These are phyloP conservation scores for Agrochola litura DNA, from an alignment of 2,888 invertebrate genomes.

Conservation along the genomic window DNA sequence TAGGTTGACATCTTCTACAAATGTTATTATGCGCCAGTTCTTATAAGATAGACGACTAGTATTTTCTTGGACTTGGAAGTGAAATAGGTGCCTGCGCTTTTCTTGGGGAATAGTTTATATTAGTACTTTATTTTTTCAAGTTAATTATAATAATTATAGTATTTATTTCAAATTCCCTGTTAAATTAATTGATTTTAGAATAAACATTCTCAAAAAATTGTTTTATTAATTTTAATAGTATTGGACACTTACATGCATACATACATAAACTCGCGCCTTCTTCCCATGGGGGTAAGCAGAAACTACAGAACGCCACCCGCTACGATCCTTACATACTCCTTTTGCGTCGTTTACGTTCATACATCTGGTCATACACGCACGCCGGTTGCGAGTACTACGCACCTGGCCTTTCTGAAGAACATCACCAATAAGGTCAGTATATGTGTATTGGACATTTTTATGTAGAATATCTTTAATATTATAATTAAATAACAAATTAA, in stretches of 20 bases:
- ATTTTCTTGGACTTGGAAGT: slow-evolving; percentile 19
- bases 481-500: background rate
- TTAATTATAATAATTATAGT: background rate
- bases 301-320: too few species aligned
- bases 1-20: slow-evolving; percentile 48
- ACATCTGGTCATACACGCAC: too few species aligned
- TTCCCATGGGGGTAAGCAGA: too few species aligned
- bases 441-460: too few species aligned
- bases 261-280: too few species aligned
- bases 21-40: slow-evolving; percentile 42
- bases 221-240: background rate
- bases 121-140: background rate
- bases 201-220: background rate
- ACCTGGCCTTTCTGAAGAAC: too few species aligned
- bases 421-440: too few species aligned
- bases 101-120: background rate
- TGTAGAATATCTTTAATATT: too few species aligned
- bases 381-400: too few species aligned
- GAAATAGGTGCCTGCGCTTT: background rate
- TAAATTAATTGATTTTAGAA: background rate
- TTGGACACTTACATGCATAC: too few species aligned
- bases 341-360: too few species aligned
- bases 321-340: too few species aligned
- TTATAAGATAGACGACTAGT: slow-evolving; percentile 16
- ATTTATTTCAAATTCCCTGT: background rate